These are phyloP conservation scores for Manduca sexta DNA, from an alignment of 1,140 invertebrate genomes.

Conservation along the genomic window DNA sequence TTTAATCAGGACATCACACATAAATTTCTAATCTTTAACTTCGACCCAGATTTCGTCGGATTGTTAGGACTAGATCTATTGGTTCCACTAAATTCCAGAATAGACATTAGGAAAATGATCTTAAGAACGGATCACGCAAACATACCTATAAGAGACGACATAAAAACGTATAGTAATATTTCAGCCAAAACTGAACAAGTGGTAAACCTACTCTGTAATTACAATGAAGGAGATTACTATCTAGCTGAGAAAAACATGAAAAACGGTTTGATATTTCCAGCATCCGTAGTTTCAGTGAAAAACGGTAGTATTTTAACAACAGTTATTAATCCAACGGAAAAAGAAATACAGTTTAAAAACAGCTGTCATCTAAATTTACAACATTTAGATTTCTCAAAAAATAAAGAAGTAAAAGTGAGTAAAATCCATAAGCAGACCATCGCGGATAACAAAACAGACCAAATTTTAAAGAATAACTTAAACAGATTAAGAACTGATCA, in stretches of 20 bases:
- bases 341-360: background rate
- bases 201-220: background rate
- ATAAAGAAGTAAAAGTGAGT: background rate
- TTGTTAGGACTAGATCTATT: constrained; percentile 19
- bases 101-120: constrained; percentile 11
- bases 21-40: constrained; percentile 18
- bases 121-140: background rate
- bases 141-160: constrained; percentile 6
- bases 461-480: too few species aligned
- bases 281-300: constrained; percentile 11
- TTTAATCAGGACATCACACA: constrained; percentile 13
- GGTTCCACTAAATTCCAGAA: constrained; percentile 6
- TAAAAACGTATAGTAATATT: constrained; percentile 1
- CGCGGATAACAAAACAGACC: too few species aligned
- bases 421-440: too few species aligned
- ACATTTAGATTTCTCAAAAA: background rate
- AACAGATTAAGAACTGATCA: too few species aligned
- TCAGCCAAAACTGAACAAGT: background rate
- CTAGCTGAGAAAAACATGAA: background rate
- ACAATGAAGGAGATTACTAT: constrained; percentile 2
- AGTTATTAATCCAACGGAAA: background rate
- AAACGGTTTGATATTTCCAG: constrained; percentile 3
- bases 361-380: background rate
- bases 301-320: constrained; percentile 1
- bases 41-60: constrained; percentile 19